Evolutionary conservation across 2,113 vertebrate genomes (phyloP).

Genomic region (Stomatorhinus ivindoensis): DNA sequence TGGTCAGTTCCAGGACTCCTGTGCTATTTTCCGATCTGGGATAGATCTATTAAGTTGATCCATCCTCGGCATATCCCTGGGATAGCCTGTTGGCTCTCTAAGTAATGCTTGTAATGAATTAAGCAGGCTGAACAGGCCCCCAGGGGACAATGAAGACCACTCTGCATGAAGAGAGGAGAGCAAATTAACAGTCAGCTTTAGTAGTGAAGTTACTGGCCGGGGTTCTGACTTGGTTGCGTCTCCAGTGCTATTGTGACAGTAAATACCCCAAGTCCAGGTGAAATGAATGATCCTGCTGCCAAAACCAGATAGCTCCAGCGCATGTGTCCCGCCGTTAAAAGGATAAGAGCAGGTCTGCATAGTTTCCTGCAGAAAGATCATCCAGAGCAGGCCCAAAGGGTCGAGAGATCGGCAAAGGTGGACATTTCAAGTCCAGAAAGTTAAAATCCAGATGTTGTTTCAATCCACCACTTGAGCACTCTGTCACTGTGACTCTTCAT

Average conservation of each 20-base stretch:
- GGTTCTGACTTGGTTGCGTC: not conserved
- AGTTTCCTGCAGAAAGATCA: slow-evolving; percentile 57
- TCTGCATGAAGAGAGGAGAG: slow-evolving; percentile 47
- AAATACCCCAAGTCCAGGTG: not conserved
- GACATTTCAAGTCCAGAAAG: not conserved
- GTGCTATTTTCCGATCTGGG: not conserved
- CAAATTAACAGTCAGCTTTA: not conserved
- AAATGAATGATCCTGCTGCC: not conserved
- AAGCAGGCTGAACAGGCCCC: slow-evolving; percentile 72
- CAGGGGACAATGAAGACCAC: slow-evolving; percentile 72
- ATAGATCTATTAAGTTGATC: not conserved
- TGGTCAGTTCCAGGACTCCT: not conserved
- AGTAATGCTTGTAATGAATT: slow-evolving; percentile 78
- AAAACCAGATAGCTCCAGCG: no score
- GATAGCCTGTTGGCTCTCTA: slow-evolving; percentile 80
- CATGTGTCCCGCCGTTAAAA: not conserved
- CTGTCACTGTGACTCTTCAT: not conserved
- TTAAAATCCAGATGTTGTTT: not conserved
- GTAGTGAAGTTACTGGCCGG: not conserved
- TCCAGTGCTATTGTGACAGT: not conserved
- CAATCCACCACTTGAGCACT: not conserved
- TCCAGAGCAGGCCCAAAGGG: slow-evolving; percentile 61
- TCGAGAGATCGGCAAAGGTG: slow-evolving; percentile 57
- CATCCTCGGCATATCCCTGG: slow-evolving; percentile 73
- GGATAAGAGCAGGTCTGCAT: slow-evolving; percentile 44